phyloP scores from a whole-genome alignment of 2,888 invertebrate species.

The Syrista parreyssii region DNA sequence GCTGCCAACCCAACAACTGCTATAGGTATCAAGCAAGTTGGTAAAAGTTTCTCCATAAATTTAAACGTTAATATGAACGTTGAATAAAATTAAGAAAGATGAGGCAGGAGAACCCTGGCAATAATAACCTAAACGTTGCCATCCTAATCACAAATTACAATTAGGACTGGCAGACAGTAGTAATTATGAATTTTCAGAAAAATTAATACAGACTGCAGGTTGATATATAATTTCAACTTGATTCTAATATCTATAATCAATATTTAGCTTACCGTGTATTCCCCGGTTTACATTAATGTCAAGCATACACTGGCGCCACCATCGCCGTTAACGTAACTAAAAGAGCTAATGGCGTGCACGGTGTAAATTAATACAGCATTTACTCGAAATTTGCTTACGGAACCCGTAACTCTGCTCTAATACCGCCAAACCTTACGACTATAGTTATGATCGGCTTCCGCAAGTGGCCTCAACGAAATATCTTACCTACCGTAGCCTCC shows the following conservation, averaged over 20 bases:
- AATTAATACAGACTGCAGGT: not conserved
- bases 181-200: not conserved
- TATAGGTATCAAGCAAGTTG: constrained; percentile 33
- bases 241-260: not conserved
- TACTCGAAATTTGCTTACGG: constrained; percentile 27
- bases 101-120: not conserved
- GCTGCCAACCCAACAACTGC: not conserved
- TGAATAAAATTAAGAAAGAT: constrained; percentile 43
- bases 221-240: not conserved
- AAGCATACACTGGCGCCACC: not conserved
- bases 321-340: not conserved
- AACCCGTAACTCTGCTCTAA: not conserved
- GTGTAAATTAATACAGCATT: constrained; percentile 29
- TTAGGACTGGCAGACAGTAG: not conserved
- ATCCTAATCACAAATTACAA: not conserved
- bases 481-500: not conserved
- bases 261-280: not conserved
- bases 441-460: constrained; percentile 3
- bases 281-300: not conserved
- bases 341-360: not conserved
- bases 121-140: not conserved
- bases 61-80: constrained; percentile 46
- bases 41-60: constrained; percentile 56
- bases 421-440: constrained; percentile 2
- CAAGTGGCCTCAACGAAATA: not conserved